Conservation (phyloP, 2,797 vertebrate genomes). For the Dryobates pubescens region DNA sequence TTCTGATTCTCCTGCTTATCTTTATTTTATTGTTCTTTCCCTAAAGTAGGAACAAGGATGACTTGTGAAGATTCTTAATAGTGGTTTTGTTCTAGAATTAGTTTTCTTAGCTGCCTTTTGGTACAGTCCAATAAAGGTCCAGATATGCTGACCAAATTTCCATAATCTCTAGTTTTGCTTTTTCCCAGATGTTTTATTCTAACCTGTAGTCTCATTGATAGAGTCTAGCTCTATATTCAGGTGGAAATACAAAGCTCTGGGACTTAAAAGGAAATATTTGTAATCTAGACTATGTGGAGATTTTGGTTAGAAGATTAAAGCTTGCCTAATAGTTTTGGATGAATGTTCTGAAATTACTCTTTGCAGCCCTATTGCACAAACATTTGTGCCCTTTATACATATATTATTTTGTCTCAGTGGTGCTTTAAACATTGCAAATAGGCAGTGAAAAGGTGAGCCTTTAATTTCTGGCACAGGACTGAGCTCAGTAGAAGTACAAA, state of each 20-base stretch:
- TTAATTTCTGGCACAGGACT: not conserved
- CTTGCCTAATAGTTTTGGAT: not conserved
- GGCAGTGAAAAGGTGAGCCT: not conserved
- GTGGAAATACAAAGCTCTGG: not conserved
- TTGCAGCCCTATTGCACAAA: not conserved
- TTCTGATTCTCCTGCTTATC: not conserved
- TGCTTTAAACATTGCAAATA: not conserved
- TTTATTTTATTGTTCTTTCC: not conserved
- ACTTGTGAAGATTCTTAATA: not conserved
- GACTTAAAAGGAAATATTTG: not conserved
- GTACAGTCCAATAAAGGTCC: not conserved
- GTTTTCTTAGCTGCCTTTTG: slow-evolving; percentile 12
- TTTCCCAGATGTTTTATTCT: not conserved
- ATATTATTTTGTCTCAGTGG: not conserved
- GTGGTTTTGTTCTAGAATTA: not conserved
- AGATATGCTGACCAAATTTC: not conserved
- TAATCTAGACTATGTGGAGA: not conserved
- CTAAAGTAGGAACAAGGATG: not conserved
- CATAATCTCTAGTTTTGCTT: not conserved
- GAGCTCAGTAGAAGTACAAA: not conserved
- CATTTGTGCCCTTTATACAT: not conserved
- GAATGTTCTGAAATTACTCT: not conserved
- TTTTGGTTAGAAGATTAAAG: not conserved
- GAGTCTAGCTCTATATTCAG: not conserved
- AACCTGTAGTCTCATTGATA: not conserved